Evolutionary conservation across 2,113 vertebrate genomes (phyloP), one percentile per base, ranked within the genome.

Genomic region (Psilopsiagon aurifrons): DNA sequence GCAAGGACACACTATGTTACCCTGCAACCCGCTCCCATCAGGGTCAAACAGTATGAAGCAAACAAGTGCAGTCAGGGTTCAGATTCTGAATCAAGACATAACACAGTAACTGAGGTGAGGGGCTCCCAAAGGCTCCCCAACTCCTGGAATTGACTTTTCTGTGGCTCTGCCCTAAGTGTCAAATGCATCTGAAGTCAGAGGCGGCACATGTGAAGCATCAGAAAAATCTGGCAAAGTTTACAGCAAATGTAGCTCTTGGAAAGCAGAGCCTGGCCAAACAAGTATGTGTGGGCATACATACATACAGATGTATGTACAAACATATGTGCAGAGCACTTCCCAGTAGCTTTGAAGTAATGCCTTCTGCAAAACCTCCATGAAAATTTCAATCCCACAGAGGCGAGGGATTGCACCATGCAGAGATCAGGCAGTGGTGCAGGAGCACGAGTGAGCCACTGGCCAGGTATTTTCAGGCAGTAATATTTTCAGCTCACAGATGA

Each of bases 351-450:
- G 64, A 80, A 67, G 31, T 33, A 59, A 52, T 3, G 23, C 43
- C 83, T 86, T 63, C 59, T 63, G 63, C 67, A 84, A 86, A 81
- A 62, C 54, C 62, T 66, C n/a, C 44, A 27, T 8, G 16, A 54
- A 94, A 84, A 62, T 17, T 22, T 28, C 39, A 79, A 17, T 85
- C 67, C 44, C 27, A 35, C 52, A 55, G 60, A 83, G 29, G 44
- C 3, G 1, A 0, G 7, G 57, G n/a, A 23, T 59, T 4, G n/a
- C 52, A 71, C 31, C 41, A 44, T 6, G 14, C 0, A 0, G 49
- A 28, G 73, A 57, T 16, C 39, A 54, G 49, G 60, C 87, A 69
- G 44, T 37, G 44, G 35, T n/a, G 3, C 39, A 80, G 83, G 25
- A 86, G 62, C 64, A 49, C 44, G 13, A 68, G 33, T 7, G 31